Conservation (phyloP, 2,797 vertebrate genomes). For the Chiropotes sagulatus region DNA sequence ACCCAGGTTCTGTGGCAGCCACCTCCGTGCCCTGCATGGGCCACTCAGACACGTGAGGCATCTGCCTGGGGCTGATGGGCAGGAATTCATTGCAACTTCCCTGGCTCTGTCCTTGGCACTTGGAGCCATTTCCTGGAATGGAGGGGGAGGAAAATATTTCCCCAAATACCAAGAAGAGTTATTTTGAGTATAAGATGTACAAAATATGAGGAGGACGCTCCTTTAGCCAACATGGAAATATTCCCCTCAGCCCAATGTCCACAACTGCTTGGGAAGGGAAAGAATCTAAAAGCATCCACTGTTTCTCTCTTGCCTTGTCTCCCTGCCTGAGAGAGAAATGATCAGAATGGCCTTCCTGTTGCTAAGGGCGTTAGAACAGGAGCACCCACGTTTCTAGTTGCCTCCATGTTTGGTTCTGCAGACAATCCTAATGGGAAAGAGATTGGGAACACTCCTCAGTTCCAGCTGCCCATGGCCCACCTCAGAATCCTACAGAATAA, state of each 20-base stretch:
- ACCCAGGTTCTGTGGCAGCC: background rate
- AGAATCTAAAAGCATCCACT: background rate
- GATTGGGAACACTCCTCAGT: background rate
- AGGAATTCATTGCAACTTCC: conserved; percentile 65
- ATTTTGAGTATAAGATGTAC: conserved; percentile 64
- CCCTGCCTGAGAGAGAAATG: background rate
- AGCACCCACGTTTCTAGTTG: background rate
- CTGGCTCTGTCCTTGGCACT: conserved; percentile 68
- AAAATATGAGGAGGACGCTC: conserved; percentile 60
- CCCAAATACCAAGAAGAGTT: conserved; percentile 73
- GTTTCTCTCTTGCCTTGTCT: background rate
- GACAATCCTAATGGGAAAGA: background rate
- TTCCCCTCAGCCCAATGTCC: conserved; percentile 41
- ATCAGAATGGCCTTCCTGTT: background rate
- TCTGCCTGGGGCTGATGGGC: background rate
- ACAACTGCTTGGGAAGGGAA: conserved; percentile 41
- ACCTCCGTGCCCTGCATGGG: background rate
- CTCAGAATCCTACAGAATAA: background rate
- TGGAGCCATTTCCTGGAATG: conserved; percentile 68
- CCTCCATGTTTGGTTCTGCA: background rate
- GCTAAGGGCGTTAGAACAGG: background rate
- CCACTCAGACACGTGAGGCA: conserved; percentile 15
- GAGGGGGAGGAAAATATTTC: conserved; percentile 54
- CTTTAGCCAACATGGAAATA: conserved; percentile 60
- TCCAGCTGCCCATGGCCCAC: background rate